phyloP scores from a whole-genome alignment of 1,140 invertebrate species.

The Neodiprion lecontei region DNA sequence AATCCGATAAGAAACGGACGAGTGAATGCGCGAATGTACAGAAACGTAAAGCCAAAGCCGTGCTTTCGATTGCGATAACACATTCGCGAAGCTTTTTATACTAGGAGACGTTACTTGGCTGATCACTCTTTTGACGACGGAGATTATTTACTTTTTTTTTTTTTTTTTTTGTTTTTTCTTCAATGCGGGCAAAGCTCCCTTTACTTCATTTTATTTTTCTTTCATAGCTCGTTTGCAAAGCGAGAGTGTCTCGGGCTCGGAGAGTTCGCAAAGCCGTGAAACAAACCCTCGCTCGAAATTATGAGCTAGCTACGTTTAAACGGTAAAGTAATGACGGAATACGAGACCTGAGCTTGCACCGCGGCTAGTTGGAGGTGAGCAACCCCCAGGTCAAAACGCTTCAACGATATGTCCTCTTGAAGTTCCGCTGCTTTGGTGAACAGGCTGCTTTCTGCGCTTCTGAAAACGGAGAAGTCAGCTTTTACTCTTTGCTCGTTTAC shows the following conservation, averaged over 20 bases:
- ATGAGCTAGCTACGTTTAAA: too few relatives aligned
- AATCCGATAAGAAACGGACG: too few relatives aligned
- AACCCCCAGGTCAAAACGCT: conserved; percentile 89
- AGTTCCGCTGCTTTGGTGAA: conserved; percentile 94
- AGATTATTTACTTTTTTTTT: not conserved
- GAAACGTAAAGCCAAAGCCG: too few relatives aligned
- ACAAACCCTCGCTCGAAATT: too few relatives aligned
- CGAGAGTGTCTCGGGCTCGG: not conserved
- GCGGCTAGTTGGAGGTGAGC: conserved; percentile 90
- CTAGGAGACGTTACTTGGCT: too few relatives aligned
- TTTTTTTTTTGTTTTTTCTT: conserved; percentile 1
- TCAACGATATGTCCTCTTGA: conserved; percentile 94
- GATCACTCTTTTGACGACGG: too few relatives aligned
- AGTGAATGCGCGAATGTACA: too few relatives aligned
- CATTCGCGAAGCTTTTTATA: too few relatives aligned
- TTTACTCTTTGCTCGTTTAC: not conserved
- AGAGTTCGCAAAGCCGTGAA: too few relatives aligned
- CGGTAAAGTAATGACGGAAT: too few relatives aligned
- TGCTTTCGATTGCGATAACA: too few relatives aligned
- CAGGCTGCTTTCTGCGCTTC: conserved; percentile 81
- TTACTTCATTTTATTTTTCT: conserved; percentile 6
- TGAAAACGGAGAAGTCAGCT: conserved; percentile 49
- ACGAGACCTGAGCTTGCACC: conserved; percentile 82
- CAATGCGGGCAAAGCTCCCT: not conserved
- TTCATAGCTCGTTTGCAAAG: conserved; percentile 12